Evolutionary conservation across 2,888 invertebrate genomes (phyloP), one percentile per base, ranked within the genome.

Genomic region (Stenodema calcarata): DNA sequence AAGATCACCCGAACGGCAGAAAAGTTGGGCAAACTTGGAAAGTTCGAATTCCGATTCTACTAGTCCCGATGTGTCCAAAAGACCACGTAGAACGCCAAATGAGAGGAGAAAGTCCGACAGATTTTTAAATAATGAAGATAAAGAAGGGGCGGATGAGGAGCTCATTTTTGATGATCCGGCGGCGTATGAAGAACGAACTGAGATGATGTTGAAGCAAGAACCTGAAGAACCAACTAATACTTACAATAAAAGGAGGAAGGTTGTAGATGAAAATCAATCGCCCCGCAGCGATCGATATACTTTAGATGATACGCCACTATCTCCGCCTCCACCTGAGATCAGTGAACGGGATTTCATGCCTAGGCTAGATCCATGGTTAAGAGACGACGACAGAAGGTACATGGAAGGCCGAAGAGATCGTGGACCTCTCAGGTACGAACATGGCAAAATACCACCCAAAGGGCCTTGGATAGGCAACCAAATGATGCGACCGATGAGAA

Each of bases 131-230:
- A n/a, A 41, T 27, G 70, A 73, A 16, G 41, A 62, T 11, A 82
- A 30, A 27, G 84, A 73, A 28, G 76, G 16, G 9, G 18, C 14
- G 1, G 84, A 84, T 44, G 84, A 84, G 4, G 84, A 84, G 23
- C 28, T 35, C 14, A 78, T 44, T 62, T 70, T 76, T 18, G 84
- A 81, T 41, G 82, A 82, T 27, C 47, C n/a, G n/a, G n/a, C 70
- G 23, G 69, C 42, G 11, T 75, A 79, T 69, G 80, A 79, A n/a
- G 86, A 86, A 47, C 94, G 94, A 86, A 95, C 95, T 89, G 94
- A 95, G 87, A 94, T 95, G 73, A 96, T 96, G 87, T 94, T 96
- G 90, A 93, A 94, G 16, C 42, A 42, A 44, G 27, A 42, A 14
- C 42, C 78, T 78, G 44, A 78, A 11, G 78, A 78, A 78, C 42